Evolutionary conservation across 2,888 invertebrate genomes (phyloP).

Genomic region (Lithophane socia): DNA sequence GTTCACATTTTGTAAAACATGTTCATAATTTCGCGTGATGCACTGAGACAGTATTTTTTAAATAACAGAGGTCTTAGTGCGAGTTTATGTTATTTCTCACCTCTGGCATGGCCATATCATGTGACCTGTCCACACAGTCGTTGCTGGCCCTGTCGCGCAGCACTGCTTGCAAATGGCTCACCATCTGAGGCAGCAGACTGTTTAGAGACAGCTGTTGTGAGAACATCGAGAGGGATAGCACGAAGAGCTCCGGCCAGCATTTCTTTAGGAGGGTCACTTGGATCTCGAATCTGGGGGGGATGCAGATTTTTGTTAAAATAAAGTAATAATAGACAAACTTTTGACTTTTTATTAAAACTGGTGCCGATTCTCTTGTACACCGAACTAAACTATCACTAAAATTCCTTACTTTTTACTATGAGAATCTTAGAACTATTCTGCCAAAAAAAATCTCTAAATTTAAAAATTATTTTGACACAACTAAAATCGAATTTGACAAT

Average conservation of each 20-base stretch:
- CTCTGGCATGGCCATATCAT: conserved; percentile 71
- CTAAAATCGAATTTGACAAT: too few species aligned
- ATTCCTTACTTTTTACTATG: too few species aligned
- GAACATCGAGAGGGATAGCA: conserved; percentile 97
- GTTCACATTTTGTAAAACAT: too few species aligned
- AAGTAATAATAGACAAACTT: not conserved
- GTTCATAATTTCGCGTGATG: too few species aligned
- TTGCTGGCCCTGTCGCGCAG: conserved; percentile 79
- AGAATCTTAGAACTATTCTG: too few species aligned
- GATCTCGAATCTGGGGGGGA: conserved; percentile 92
- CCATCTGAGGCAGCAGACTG: conserved; percentile 95
- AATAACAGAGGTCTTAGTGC: too few species aligned
- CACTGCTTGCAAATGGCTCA: conserved; percentile 94
- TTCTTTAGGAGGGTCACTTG: conserved; percentile 96
- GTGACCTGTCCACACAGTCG: conserved; percentile 61
- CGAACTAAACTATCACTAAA: too few species aligned
- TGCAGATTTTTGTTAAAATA: not conserved
- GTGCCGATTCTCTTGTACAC: too few species aligned
- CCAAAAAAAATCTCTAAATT: too few species aligned
- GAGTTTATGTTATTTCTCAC: conserved; percentile 62
- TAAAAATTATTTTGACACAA: too few species aligned
- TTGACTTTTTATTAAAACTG: not conserved
- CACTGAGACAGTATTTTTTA: too few species aligned
- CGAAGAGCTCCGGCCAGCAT: conserved; percentile 98
- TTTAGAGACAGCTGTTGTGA: conserved; percentile 93